Conservation (phyloP, 2,113 vertebrate species). For the Probosciger aterrimus region DNA sequence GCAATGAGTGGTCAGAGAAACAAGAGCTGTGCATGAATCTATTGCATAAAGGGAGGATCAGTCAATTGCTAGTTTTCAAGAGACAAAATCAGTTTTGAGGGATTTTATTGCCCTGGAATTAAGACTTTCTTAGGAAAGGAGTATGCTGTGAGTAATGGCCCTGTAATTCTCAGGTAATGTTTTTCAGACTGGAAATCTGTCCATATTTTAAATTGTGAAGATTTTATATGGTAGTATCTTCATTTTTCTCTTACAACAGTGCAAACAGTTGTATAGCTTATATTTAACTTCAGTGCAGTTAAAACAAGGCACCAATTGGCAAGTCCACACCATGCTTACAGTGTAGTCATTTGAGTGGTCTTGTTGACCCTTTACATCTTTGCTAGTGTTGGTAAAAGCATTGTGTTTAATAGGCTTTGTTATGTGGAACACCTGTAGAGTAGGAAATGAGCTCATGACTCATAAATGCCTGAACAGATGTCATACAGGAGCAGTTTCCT, state of each 20-base stretch:
- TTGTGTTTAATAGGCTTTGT: neutral
- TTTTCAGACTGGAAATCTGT: neutral
- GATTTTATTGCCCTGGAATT: neutral
- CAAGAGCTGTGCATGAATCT: neutral
- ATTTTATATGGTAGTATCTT: neutral
- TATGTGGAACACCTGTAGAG: slow-evolving; percentile 2
- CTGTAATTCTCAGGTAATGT: neutral
- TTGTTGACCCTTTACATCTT: neutral
- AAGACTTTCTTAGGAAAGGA: neutral
- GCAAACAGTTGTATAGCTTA: neutral
- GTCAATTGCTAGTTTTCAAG: neutral
- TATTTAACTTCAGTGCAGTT: neutral
- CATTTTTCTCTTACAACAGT: neutral
- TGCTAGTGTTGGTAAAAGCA: neutral
- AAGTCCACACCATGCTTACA: neutral
- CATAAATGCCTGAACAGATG: neutral
- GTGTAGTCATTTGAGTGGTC: neutral
- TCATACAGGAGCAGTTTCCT: neutral
- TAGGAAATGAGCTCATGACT: slow-evolving; percentile 42
- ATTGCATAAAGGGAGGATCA: neutral
- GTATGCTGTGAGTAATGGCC: neutral
- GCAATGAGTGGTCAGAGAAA: neutral
- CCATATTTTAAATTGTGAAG: neutral
- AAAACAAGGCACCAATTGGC: neutral
- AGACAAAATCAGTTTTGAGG: neutral